Evolutionary conservation across 2,888 invertebrate species (phyloP), one percentile per base, ranked within the genome.

Genomic region (Pseudanteris insignis): DNA sequence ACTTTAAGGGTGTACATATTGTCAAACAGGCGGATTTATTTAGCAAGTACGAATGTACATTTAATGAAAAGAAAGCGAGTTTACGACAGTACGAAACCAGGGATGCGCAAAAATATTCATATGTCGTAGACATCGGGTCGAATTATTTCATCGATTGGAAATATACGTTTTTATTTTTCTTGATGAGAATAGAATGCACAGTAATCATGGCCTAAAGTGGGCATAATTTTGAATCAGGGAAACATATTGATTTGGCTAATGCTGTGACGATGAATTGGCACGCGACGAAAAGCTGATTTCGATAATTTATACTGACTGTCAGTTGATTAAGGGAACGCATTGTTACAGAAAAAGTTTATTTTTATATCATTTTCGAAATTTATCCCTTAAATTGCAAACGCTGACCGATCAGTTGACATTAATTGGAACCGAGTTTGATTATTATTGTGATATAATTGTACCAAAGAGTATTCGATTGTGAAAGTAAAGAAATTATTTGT

Each of bases 381-480:
- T 66, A 58, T 71, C 71, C 66, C 69, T 70, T 58, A 61, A 36
- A 59, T 67, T 63, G 65, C 67, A 71, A 63, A 78, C 21, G 26
- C 78, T 77, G 78, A 76, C 73, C 59, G 74, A 74, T 69, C 66
- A 70, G n/a, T n/a, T n/a, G n/a, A n/a, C n/a, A n/a, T 69, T 67
- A 67, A 77, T 77, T 76, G 76, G 75, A 76, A 76, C 71, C 71
- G 72, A 72, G 67, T 18, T 18, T 18, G 18, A 71, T 75, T 67
- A 72, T 71, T 67, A 74, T 74, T 79, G 79, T 79, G 79, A 79
- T 79, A 79, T 77, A 74, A 72, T 75, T 70, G 78, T 79, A 79
- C 79, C 79, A 79, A 79, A 79, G 79, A 79, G 75, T 76, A 77
- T 77, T 73, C 70, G 69, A 71, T 77, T 51, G 36, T 7, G 11